These are phyloP conservation scores for Heterohyrax brucei DNA, from an alignment of 2,797 vertebrate genomes.

Conservation along the genomic window DNA sequence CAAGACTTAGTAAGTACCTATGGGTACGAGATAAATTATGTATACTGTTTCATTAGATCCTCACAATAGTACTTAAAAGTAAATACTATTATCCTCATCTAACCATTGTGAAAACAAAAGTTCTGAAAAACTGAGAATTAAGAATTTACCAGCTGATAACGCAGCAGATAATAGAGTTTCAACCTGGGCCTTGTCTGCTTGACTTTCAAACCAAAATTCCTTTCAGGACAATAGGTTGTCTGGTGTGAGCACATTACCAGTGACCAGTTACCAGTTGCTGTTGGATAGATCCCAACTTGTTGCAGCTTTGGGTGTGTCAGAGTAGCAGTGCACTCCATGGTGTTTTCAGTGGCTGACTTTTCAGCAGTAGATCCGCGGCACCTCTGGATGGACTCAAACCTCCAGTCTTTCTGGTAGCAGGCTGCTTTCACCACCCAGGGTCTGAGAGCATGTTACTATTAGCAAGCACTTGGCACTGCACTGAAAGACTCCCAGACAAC, in stretches of 20 bases:
- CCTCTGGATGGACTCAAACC: not conserved
- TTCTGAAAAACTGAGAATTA: slow-evolving; percentile 3
- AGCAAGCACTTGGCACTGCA: not conserved
- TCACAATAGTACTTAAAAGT: not conserved
- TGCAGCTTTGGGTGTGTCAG: not conserved
- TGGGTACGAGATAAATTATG: accelerated
- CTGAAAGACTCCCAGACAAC: not conserved
- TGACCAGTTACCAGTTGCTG: not conserved
- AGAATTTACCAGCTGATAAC: not conserved
- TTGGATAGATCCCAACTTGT: not conserved
- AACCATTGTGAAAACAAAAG: not conserved
- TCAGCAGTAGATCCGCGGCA: not conserved
- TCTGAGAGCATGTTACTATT: not conserved
- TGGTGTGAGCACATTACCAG: not conserved
- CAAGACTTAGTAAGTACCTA: not conserved
- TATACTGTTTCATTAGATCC: not conserved
- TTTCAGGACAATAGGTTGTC: not conserved
- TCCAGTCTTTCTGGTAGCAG: not conserved
- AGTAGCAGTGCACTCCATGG: not conserved
- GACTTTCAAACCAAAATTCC: not conserved
- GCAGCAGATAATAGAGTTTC: not conserved
- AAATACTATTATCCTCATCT: not conserved
- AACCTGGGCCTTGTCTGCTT: not conserved
- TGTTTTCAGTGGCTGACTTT: not conserved
- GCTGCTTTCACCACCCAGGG: not conserved